Conservation (phyloP, 2,113 vertebrate genomes). For the Crotalus horridus region DNA sequence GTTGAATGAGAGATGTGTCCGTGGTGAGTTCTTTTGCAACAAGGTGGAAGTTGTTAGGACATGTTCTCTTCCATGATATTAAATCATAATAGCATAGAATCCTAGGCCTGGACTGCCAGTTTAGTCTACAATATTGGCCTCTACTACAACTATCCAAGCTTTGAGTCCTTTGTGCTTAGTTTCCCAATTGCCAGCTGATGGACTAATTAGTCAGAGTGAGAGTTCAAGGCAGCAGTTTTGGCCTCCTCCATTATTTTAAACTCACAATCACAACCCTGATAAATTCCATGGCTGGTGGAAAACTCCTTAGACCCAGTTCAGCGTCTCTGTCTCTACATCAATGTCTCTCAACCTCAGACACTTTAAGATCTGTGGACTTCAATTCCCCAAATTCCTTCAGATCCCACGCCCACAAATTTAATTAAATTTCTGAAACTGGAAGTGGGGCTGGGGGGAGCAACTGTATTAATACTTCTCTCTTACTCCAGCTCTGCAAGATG, state of each 20-base stretch:
- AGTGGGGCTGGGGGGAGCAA: background rate
- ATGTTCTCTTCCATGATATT: background rate
- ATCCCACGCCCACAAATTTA: background rate
- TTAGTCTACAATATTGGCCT: background rate
- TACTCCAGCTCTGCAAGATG: constrained; percentile 65
- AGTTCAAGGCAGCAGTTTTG: background rate
- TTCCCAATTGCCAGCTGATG: background rate
- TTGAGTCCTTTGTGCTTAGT: background rate
- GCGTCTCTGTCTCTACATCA: background rate
- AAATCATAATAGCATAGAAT: too few relatives aligned
- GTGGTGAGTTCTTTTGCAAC: background rate
- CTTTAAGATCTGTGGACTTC: background rate
- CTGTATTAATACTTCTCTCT: constrained; percentile 26
- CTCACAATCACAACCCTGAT: background rate
- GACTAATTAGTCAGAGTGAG: background rate
- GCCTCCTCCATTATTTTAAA: background rate
- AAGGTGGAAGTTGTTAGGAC: background rate
- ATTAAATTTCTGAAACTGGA: background rate
- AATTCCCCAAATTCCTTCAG: background rate
- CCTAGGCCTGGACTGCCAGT: background rate
- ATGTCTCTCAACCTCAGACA: background rate
- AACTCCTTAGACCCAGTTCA: background rate
- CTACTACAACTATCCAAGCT: background rate
- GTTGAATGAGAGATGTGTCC: background rate
- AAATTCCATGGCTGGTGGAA: background rate